Percentiles rank a stretch among this genome's conserved stretches.
phyloP scores from a whole-genome alignment of 2,888 invertebrate species.

The Lampropteryx suffumata region DNA sequence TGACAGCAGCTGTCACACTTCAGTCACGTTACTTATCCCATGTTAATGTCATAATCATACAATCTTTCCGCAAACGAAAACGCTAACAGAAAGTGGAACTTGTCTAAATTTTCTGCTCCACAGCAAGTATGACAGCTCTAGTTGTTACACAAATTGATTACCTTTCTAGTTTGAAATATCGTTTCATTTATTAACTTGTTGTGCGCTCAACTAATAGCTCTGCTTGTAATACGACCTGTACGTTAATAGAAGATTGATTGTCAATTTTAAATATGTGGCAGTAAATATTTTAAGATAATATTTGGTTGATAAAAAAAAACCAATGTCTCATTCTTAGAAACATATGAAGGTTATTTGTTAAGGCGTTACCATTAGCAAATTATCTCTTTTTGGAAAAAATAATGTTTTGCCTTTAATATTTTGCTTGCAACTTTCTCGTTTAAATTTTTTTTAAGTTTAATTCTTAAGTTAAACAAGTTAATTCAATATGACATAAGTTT shows the following conservation, averaged over 20 bases:
- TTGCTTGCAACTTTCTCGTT: too few relatives aligned
- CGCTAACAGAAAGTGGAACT: too few relatives aligned
- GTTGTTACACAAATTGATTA: constrained; percentile 24
- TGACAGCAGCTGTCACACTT: too few relatives aligned
- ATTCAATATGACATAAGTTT: too few relatives aligned
- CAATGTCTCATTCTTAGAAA: constrained; percentile 4
- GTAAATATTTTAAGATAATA: constrained; percentile 7
- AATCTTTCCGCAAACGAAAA: too few relatives aligned
- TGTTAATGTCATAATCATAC: too few relatives aligned
- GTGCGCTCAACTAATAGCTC: constrained; percentile 20
- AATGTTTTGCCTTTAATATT: too few relatives aligned
- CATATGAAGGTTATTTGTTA: not conserved
- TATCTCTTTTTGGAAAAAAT: too few relatives aligned
- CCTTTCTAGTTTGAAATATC: constrained; percentile 30
- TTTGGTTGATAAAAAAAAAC: not conserved
- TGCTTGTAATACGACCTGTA: constrained; percentile 22
- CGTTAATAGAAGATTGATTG: constrained; percentile 14
- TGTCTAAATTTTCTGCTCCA: not conserved
- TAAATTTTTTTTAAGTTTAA: too few relatives aligned
- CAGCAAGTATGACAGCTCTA: constrained; percentile 9
- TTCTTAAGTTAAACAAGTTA: too few relatives aligned
- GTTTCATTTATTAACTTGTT: constrained; percentile 27
- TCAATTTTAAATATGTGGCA: not conserved
- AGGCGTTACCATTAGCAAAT: too few relatives aligned
- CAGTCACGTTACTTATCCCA: too few relatives aligned